Evolutionary conservation across 2,888 invertebrate genomes (phyloP).

Genomic region (Melieria crassipennis): DNA sequence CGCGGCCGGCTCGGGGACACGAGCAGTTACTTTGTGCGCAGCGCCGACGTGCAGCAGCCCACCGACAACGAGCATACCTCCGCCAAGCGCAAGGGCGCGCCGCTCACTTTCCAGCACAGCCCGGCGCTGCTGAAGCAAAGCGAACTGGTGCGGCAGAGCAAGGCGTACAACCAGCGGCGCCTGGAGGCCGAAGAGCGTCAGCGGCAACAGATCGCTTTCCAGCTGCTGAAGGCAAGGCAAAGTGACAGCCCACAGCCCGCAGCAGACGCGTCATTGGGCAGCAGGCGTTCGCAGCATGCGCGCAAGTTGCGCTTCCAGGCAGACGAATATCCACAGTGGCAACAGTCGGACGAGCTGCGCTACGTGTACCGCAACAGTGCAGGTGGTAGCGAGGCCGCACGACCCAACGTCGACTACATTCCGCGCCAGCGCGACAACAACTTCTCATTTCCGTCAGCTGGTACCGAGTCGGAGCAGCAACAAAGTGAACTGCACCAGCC

Average conservation of each 20-base stretch:
- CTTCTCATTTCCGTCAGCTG: slow-evolving; percentile 18
- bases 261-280: neutral
- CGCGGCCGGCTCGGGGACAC: slow-evolving; percentile 51
- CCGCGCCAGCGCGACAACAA: slow-evolving; percentile 12
- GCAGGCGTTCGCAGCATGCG: slow-evolving; percentile 11
- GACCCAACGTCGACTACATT: neutral
- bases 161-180: slow-evolving; percentile 50
- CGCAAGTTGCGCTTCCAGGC: slow-evolving; percentile 5
- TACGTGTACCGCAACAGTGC: slow-evolving; percentile 17
- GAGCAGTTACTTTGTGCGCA: slow-evolving; percentile 53
- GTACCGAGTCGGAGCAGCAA: neutral
- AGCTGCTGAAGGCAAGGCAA: slow-evolving; percentile 44
- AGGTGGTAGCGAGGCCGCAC: neutral
- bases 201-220: slow-evolving; percentile 51
- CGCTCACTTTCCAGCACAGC: slow-evolving; percentile 50
- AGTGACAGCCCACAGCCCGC: neutral
- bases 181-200: slow-evolving; percentile 51
- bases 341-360: slow-evolving; percentile 10
- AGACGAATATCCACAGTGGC: neutral
- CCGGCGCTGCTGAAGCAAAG: slow-evolving; percentile 54
- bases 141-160: slow-evolving; percentile 48
- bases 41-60: slow-evolving; percentile 47
- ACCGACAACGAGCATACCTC: neutral
- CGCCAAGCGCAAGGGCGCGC: neutral
- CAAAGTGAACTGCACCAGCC: neutral